Conservation (phyloP, 2,113 vertebrate genomes). For the Echinops telfairi region DNA sequence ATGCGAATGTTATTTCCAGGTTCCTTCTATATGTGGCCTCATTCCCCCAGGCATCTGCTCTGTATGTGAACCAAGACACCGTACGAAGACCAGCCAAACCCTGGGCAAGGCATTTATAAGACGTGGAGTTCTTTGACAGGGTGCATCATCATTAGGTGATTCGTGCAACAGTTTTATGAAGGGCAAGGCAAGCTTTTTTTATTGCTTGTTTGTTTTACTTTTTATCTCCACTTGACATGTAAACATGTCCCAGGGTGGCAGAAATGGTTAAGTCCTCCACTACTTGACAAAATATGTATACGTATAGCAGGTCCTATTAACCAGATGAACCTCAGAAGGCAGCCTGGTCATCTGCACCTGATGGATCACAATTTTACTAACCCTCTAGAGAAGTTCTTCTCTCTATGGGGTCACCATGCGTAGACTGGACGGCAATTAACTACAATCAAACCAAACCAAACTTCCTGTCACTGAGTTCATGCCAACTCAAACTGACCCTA, state of each 20-base stretch:
- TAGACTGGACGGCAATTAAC: not conserved
- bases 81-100: not conserved
- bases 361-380: not conserved
- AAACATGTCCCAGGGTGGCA: not conserved
- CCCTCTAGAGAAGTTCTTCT: not conserved
- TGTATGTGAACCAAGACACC: accelerated
- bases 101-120: not conserved
- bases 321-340: not conserved
- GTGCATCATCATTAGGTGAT: accelerated
- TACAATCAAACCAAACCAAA: too few relatives aligned
- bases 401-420: not conserved
- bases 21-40: not conserved
- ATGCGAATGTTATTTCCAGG: too few relatives aligned
- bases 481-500: too few relatives aligned
- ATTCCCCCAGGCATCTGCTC: not conserved
- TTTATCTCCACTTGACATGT: not conserved
- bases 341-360: not conserved
- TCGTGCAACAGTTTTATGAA: not conserved
- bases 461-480: too few relatives aligned
- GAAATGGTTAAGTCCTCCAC: not conserved
- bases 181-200: not conserved
- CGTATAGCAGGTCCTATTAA: not conserved
- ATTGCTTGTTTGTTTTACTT: not conserved
- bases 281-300: not conserved
- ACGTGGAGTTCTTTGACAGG: accelerated